These are phyloP conservation scores for Agapostemon virescens DNA, from an alignment of 2,888 invertebrate species.

Conservation along the genomic window DNA sequence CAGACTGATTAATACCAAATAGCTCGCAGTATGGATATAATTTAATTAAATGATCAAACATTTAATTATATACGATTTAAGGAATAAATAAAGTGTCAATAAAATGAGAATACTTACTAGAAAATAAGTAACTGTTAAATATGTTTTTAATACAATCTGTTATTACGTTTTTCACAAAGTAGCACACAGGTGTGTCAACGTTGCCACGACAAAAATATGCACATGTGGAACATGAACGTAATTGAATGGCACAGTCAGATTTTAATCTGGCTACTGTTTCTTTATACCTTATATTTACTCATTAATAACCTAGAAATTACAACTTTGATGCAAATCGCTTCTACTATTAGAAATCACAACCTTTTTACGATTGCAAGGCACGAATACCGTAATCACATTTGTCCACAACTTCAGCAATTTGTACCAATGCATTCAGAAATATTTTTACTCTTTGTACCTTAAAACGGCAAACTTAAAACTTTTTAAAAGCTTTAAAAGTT, in stretches of 20 bases:
- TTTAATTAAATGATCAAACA: background rate
- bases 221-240: background rate
- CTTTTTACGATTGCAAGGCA: background rate
- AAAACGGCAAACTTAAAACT: background rate
- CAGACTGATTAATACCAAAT: background rate
- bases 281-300: background rate
- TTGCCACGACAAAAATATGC: background rate
- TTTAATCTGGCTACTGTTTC: background rate
- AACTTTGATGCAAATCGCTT: background rate
- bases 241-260: background rate
- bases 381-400: background rate
- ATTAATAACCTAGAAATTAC: conserved; percentile 12
- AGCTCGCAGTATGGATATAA: too few relatives aligned
- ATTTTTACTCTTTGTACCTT: background rate
- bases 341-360: background rate
- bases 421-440: background rate
- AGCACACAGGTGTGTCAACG: background rate
- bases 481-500: background rate
- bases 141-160: background rate
- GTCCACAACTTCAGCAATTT: background rate
- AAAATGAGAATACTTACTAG: background rate
- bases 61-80: background rate
- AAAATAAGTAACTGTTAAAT: background rate
- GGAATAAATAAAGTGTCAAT: background rate
- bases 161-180: background rate